Base-by-base conservation (phyloP, 2,888 invertebrate genomes). In the Leptopilina drosophilae region DNA sequence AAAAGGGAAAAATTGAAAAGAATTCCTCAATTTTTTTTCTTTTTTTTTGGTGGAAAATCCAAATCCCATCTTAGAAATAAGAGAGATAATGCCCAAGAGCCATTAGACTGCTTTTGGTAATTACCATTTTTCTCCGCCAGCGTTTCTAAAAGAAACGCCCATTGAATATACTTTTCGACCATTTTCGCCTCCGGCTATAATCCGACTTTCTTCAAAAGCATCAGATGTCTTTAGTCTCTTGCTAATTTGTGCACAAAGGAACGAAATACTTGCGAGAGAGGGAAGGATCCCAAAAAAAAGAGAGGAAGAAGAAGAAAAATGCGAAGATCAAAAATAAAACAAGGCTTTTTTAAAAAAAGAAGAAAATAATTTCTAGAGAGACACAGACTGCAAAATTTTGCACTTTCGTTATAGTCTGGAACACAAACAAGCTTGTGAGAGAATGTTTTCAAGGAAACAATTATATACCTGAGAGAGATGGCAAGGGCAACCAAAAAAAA, bases 61-160 rank as follows among this genome's bases (percentile, higher is more conserved):
- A 69, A 69, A 69, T 53, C 33, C 49, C 14, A 12, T 69, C 12
- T 42, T 42, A 42, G 42, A 69, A 69, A 20, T 20, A 20, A 7
- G 49, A 78, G 82, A 80, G 80, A 78, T 42, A 42, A 42, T 82
- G 76, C 81, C 82, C 42, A 42, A 42, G 80, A 66, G 78, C 81
- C 79, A 82, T 82, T 78, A 81, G 83, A 81, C 81, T 78, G 79
- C 82, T 78, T 79, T 79, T 79, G 81, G 79, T 82, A 82, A 83
- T 83, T 82, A 77, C 79, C 77, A 78, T 66, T 76, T 65, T 42
- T 62, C 76, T 12, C 4, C 49, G 1, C 5, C 9, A 49, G 9
- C 40, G 42, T 59, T 53, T 42, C 42, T 42, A 42, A 8, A 3
- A 69, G 65, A 53, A 78, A 78, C 80, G 82, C 76, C 69, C 78